A percentile compares a stretch with the other conserved stretches of the same genome.
phyloP scores from a whole-genome alignment of 2,888 invertebrate species.

The Nesidiocoris tenuis region DNA sequence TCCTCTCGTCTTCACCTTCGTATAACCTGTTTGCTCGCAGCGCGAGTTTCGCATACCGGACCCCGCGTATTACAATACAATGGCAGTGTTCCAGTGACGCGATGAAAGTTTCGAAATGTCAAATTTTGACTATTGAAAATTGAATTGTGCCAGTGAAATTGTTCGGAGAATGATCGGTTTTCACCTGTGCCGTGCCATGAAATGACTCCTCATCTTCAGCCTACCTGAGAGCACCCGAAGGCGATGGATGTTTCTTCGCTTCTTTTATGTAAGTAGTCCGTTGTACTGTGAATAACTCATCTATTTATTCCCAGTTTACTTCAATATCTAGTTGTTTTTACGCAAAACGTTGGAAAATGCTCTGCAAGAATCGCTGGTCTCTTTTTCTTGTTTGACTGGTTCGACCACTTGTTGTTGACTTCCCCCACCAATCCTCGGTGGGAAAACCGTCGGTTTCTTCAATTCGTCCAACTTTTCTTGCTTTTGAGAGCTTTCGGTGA shows the following conservation, averaged over 20 bases:
- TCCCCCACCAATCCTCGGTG: no score
- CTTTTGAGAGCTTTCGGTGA: no score
- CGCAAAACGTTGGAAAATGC: no score
- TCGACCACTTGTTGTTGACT: no score
- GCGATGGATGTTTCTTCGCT: not conserved
- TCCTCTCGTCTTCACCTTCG: not conserved
- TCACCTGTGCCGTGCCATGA: not conserved
- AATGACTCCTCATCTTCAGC: not conserved
- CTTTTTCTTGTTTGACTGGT: no score
- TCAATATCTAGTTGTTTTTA: no score
- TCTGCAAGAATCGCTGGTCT: no score
- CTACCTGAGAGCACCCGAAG: not conserved
- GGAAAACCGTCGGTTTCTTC: no score
- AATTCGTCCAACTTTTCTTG: no score
- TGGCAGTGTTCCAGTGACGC: not conserved
- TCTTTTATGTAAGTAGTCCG: not conserved
- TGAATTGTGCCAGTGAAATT: not conserved
- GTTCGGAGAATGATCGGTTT: not conserved
- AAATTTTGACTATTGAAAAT: not conserved
- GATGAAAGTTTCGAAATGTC: not conserved
- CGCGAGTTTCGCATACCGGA: not conserved
- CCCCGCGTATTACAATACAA: not conserved
- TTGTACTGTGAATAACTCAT: no score
- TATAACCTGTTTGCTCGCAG: not conserved
- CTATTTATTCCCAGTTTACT: no score